A percentile compares a stretch with the other conserved stretches of the same genome.
These are phyloP conservation scores for Salpingus planirostris DNA, from an alignment of 2,888 invertebrate genomes.

Conservation along the genomic window DNA sequence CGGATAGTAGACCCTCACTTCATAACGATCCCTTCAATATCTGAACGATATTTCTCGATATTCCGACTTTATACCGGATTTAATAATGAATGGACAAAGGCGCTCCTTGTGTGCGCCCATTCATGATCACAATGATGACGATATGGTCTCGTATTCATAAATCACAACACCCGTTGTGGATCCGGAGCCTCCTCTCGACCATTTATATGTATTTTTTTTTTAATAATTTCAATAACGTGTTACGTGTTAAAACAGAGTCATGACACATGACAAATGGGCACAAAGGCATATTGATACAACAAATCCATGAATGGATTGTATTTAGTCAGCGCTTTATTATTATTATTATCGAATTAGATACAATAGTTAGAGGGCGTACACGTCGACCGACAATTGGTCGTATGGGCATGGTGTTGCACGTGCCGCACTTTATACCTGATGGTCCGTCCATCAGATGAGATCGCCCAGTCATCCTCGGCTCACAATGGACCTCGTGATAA, in stretches of 20 bases:
- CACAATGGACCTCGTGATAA: too few relatives aligned
- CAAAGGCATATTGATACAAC: constrained; percentile 32
- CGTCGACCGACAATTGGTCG: constrained; percentile 30
- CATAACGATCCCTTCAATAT: constrained; percentile 13
- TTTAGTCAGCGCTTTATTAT: constrained; percentile 36
- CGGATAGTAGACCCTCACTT: constrained; percentile 25
- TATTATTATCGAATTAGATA: constrained; percentile 36
- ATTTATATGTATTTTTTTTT: too few relatives aligned
- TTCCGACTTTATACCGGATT: too few relatives aligned
- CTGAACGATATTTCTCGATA: too few relatives aligned
- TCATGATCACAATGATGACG: too few relatives aligned
- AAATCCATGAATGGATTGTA: constrained; percentile 33
- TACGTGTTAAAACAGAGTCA: constrained; percentile 14
- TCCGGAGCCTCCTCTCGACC: too few relatives aligned
- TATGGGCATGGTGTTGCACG: constrained; percentile 27
- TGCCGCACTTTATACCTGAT: constrained; percentile 31
- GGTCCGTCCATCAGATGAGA: constrained; percentile 11
- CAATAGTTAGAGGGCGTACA: constrained; percentile 35
- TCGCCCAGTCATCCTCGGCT: constrained; percentile 18
- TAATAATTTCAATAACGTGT: too few relatives aligned
- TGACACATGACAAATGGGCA: constrained; percentile 27
- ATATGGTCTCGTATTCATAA: too few relatives aligned
- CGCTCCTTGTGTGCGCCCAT: too few relatives aligned
- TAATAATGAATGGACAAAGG: too few relatives aligned
- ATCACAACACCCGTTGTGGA: too few relatives aligned